A percentile compares a stretch with the other conserved stretches of the same genome.
phyloP scores from a whole-genome alignment of 2,113 vertebrate species.

The Pangasianodon gigas region DNA sequence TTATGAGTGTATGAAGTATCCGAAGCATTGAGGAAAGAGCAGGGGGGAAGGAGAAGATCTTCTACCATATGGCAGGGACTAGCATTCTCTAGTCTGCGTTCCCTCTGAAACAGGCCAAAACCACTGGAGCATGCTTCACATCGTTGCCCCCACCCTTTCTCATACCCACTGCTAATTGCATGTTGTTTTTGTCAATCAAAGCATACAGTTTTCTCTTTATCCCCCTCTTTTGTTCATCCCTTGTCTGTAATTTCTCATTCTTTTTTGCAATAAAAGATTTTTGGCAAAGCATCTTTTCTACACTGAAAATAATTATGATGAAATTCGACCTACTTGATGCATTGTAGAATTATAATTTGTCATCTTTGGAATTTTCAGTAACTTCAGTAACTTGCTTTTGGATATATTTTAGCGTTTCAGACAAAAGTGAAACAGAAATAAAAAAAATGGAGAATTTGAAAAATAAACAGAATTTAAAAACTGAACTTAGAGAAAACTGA shows the following conservation, averaged over 20 bases:
- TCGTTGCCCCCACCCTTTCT: slow-evolving; percentile 75
- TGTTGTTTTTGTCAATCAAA: slow-evolving; percentile 92
- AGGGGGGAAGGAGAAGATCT: slow-evolving; percentile 61
- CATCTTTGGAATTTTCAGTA: background rate
- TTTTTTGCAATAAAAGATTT: background rate
- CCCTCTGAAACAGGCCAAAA: slow-evolving; percentile 81
- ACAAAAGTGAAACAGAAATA: background rate
- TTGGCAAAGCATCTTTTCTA: background rate
- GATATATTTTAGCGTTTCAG: background rate
- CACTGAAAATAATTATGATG: background rate
- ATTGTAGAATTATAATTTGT: background rate
- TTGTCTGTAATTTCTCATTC: slow-evolving; percentile 25
- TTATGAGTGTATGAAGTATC: slow-evolving; percentile 36
- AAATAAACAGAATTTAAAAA: background rate
- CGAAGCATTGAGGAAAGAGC: slow-evolving; percentile 33
- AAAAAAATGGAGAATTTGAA: background rate
- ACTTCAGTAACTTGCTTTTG: background rate
- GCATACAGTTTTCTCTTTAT: slow-evolving; percentile 59
- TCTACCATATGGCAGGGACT: slow-evolving; percentile 85
- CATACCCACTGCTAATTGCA: slow-evolving; percentile 86
- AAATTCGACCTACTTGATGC: background rate
- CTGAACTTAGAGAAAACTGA: background rate
- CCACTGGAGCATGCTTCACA: slow-evolving; percentile 84
- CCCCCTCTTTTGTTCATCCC: slow-evolving; percentile 40
- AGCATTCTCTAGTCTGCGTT: slow-evolving; percentile 80